These are phyloP conservation scores for Drosophila cyrtoloma DNA, from an alignment of 2,888 invertebrate species.

Conservation along the genomic window DNA sequence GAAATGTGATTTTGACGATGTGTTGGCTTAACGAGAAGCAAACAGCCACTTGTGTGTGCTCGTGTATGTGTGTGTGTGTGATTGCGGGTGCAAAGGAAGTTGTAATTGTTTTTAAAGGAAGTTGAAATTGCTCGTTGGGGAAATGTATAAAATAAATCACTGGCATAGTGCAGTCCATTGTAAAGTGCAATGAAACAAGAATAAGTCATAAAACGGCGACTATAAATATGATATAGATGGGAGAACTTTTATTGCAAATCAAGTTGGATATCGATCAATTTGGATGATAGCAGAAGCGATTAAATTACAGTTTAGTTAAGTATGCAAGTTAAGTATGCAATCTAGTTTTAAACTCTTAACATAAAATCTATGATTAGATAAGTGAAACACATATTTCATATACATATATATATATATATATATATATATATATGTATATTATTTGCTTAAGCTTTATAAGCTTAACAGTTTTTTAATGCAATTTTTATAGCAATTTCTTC, in stretches of 20 bases:
- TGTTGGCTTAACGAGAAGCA: constrained; percentile 75
- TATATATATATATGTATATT: background rate
- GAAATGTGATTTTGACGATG: constrained; percentile 83
- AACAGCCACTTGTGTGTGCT: constrained; percentile 11
- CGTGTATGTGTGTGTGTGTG: constrained; percentile 11
- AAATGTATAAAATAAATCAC: constrained; percentile 77
- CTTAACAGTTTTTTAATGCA: background rate
- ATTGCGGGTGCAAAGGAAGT: constrained; percentile 59
- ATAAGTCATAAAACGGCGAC: constrained; percentile 11
- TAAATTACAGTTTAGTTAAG: background rate
- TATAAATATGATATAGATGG: constrained; percentile 10
- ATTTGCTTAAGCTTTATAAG: background rate
- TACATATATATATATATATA: background rate
- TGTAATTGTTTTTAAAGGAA: constrained; percentile 82
- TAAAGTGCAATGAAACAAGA: constrained; percentile 29
- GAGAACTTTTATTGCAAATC: background rate
- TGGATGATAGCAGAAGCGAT: background rate
- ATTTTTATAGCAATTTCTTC: background rate
- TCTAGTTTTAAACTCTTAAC: background rate
- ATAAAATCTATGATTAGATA: background rate
- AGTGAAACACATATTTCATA: background rate
- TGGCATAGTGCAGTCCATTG: constrained; percentile 19
- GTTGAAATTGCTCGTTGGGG: constrained; percentile 76
- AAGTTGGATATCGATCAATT: background rate
- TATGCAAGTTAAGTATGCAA: background rate